These are phyloP conservation scores for Diadophis punctatus DNA, from an alignment of 2,113 vertebrate genomes.

Conservation along the genomic window DNA sequence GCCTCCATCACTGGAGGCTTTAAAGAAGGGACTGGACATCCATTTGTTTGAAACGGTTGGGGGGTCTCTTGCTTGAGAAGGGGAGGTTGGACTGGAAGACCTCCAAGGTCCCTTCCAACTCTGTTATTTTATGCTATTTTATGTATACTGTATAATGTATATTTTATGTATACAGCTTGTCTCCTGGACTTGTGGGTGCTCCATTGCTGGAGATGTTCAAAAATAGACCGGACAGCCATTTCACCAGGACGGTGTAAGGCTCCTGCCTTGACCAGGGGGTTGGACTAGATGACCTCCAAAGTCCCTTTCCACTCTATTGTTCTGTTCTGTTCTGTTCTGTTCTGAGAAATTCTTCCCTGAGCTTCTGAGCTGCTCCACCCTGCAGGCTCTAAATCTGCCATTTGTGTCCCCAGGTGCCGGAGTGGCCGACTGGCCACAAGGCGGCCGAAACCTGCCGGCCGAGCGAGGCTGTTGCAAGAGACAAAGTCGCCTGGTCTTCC, in stretches of 20 bases:
- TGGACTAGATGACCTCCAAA: not conserved
- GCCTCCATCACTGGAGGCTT: not conserved
- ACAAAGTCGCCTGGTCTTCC: slow-evolving; percentile 68
- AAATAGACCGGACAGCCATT: too few species aligned
- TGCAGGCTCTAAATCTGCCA: not conserved
- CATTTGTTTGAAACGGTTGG: not conserved
- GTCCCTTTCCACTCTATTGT: not conserved
- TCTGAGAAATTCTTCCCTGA: not conserved
- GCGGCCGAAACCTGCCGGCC: slow-evolving; percentile 65
- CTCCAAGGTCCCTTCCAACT: not conserved
- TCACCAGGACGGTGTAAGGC: too few species aligned
- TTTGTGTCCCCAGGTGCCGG: slow-evolving; percentile 43
- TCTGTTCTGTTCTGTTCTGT: too few species aligned
- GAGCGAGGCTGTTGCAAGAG: slow-evolving; percentile 74
- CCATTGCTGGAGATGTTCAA: too few species aligned
- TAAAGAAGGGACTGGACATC: not conserved
- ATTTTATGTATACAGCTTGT: too few species aligned
- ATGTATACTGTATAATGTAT: too few species aligned
- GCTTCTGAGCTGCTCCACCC: too few species aligned
- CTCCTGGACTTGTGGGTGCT: too few species aligned
- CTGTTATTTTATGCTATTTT: too few species aligned
- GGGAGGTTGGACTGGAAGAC: too few species aligned
- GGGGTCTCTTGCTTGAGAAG: too few species aligned
- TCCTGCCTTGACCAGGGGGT: not conserved
- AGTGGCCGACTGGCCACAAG: slow-evolving; percentile 41